Evolutionary conservation across 2,113 vertebrate genomes (phyloP).

Genomic region (Lonchura striata): DNA sequence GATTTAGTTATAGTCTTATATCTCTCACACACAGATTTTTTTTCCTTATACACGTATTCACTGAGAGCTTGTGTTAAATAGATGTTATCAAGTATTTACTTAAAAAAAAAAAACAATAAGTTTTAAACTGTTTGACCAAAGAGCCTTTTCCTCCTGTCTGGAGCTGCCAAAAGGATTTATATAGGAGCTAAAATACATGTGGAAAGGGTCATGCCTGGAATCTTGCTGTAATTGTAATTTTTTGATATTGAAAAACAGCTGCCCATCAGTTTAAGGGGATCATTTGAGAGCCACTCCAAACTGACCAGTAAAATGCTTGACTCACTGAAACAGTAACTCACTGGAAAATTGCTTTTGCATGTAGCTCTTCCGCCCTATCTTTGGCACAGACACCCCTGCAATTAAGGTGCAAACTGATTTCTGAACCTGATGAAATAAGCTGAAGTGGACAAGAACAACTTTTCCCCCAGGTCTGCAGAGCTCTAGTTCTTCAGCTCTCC

Average conservation of each 20-base stretch:
- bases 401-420: background rate
- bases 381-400: background rate
- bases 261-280: background rate
- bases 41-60: background rate
- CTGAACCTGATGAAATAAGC: background rate
- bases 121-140: slow-evolving; percentile 38
- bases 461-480: background rate
- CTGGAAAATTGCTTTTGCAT: background rate
- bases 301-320: background rate
- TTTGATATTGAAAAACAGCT: slow-evolving; percentile 25
- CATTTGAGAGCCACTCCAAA: background rate
- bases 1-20: slow-evolving; percentile 3
- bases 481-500: background rate
- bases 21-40: slow-evolving; percentile 14
- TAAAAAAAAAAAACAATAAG: slow-evolving; percentile 22
- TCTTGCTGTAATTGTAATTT: background rate
- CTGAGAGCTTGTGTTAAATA: slow-evolving; percentile 25
- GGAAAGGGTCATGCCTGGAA: slow-evolving; percentile 29
- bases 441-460: background rate
- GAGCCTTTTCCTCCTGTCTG: slow-evolving; percentile 40
- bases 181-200: slow-evolving; percentile 36
- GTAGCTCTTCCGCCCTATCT: background rate
- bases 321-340: background rate
- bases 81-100: slow-evolving; percentile 62
- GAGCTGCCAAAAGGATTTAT: slow-evolving; percentile 45